A percentile compares a stretch with the other conserved stretches of the same genome.
These are phyloP conservation scores for Ethmia dodecea DNA, from an alignment of 2,888 invertebrate species.

Conservation along the genomic window DNA sequence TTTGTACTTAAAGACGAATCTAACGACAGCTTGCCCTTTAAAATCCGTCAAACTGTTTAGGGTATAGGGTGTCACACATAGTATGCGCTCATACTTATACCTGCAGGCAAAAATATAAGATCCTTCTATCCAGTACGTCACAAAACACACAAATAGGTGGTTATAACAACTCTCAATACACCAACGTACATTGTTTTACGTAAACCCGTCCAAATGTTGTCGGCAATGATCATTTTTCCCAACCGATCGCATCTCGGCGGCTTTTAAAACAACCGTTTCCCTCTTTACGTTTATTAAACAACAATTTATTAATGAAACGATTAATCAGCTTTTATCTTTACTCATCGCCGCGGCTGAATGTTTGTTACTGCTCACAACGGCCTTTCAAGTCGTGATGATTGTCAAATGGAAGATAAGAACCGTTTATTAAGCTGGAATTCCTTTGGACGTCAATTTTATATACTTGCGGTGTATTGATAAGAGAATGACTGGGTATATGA, in stretches of 20 bases:
- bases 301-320: slow-evolving; percentile 71
- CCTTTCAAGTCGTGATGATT: background rate
- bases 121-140: too few relatives aligned
- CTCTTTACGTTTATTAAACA: slow-evolving; percentile 50
- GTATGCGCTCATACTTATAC: too few relatives aligned
- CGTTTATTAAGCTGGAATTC: background rate
- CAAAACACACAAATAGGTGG: too few relatives aligned
- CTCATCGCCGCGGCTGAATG: too few relatives aligned
- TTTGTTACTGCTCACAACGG: slow-evolving; percentile 3
- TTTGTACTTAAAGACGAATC: too few relatives aligned
- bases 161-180: slow-evolving; percentile 25
- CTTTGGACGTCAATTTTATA: too few relatives aligned
- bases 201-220: slow-evolving; percentile 39
- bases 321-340: slow-evolving; percentile 64
- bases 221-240: slow-evolving; percentile 55
- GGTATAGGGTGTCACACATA: too few relatives aligned
- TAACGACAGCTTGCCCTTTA: too few relatives aligned
- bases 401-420: background rate
- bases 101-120: too few relatives aligned
- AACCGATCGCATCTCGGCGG: slow-evolving; percentile 48
- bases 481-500: too few relatives aligned
- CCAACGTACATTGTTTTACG: slow-evolving; percentile 35
- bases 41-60: too few relatives aligned
- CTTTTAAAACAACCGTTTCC: slow-evolving; percentile 50
- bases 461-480: too few relatives aligned